These are phyloP conservation scores for Thysanoteuthis rhombus DNA, from an alignment of 2,888 invertebrate genomes.

Conservation along the genomic window DNA sequence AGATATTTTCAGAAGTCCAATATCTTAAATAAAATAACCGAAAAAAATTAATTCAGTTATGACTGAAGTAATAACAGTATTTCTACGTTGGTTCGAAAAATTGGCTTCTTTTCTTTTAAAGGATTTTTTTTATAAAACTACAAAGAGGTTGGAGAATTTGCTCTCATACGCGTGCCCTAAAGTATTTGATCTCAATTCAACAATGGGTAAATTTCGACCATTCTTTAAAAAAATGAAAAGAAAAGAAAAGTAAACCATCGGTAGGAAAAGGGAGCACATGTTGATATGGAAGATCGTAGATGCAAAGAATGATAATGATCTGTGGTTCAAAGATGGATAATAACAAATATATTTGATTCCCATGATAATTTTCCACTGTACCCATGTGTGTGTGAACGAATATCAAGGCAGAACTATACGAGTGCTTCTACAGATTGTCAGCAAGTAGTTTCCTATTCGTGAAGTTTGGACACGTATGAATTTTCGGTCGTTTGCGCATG, in stretches of 20 bases:
- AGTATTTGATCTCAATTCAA: background rate
- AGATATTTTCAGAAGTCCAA: background rate
- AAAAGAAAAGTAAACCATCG: too few species aligned
- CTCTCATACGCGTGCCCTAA: too few species aligned
- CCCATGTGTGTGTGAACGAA: background rate
- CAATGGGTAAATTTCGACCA: background rate
- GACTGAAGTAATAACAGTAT: background rate
- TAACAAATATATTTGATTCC: background rate
- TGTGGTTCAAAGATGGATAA: background rate
- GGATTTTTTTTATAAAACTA: background rate
- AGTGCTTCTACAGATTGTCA: background rate
- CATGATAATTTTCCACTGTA: background rate
- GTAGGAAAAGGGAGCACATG: accelerated
- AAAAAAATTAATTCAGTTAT: background rate
- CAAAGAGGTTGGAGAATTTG: background rate
- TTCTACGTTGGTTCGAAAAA: background rate
- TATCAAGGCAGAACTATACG: background rate
- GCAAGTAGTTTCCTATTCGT: background rate
- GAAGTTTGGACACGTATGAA: background rate
- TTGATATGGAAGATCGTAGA: background rate
- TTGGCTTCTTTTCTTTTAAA: background rate
- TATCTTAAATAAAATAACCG: background rate
- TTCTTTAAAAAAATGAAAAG: too few species aligned
- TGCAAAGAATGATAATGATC: background rate
- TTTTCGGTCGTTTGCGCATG: background rate